Base-by-base conservation (phyloP, 2,797 vertebrate species). In the Sus cebifrons region DNA sequence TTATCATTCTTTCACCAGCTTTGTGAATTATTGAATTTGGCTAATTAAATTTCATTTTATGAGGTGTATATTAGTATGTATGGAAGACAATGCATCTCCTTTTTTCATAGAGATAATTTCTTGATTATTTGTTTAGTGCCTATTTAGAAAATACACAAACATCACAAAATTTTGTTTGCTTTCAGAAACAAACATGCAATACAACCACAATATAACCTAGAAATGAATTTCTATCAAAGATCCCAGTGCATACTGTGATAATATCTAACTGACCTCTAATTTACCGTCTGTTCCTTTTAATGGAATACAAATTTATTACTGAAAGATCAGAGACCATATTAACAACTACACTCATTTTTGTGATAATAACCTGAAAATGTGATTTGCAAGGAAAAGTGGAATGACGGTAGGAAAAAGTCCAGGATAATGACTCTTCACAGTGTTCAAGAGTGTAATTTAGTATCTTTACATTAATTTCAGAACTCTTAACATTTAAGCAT, bases 391-490 rank as follows among this genome's bases (percentile, higher is more conserved):
- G 21, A 75, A 91, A 84, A 74, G n/a, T 74, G 12, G 21, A 56
- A 6, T 64, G 6, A 78, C 29, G 56, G 3, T 82, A 36, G 52
- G 21, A 36, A 90, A 94, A 68, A 64, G 25, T 75, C 21, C 29
- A 65, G 52, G 58, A 40, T 62, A 91, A 74, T 58, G 81, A 65
- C 52, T 67, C 44, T 23, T 84, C 27, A 90, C 10, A 60, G 32
- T 81, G 54, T 89, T 91, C 64, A 65, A 56, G 40, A 60, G 9
- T 73, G 0, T 65, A 75, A 78, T 85, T 94, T 78, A 74, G 0
- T 52, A 86, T 49, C 49, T 91, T 95, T 27, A 86, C 68, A 85
- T 91, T 83, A 89, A 84, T 92, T 75, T 96, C 36, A 94, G n/a
- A 89, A 62, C 11, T 77, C 87, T 90, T 86, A 95, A 88, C 21